These are phyloP conservation scores for Artibeus lituratus DNA, from an alignment of 2,797 vertebrate genomes.

Conservation along the genomic window DNA sequence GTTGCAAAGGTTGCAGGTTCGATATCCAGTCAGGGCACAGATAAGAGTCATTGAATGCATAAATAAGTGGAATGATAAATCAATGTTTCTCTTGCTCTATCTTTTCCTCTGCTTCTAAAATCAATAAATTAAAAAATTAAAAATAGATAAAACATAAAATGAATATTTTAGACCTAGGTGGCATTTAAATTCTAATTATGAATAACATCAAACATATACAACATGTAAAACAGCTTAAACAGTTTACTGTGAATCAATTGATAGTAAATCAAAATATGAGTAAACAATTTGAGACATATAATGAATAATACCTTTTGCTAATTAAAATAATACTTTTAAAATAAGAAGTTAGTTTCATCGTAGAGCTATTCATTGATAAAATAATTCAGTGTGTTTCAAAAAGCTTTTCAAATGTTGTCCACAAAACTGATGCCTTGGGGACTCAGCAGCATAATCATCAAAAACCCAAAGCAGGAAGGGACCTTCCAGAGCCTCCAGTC, in stretches of 20 bases:
- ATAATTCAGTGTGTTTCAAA: not conserved
- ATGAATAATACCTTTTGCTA: not conserved
- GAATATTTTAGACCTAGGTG: not conserved
- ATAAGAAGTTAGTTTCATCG: not conserved
- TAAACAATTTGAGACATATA: not conserved
- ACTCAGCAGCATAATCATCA: not conserved
- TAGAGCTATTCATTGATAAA: not conserved
- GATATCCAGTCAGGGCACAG: not conserved
- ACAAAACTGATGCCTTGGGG: not conserved
- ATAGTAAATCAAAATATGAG: not conserved
- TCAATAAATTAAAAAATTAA: not conserved
- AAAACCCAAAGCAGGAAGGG: not conserved
- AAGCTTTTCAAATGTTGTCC: not conserved
- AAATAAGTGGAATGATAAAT: not conserved
- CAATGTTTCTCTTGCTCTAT: not conserved
- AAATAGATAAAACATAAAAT: not conserved
- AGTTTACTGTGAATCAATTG: not conserved
- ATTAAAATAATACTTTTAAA: not conserved
- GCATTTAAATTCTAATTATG: not conserved
- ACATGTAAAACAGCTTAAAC: not conserved
- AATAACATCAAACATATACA: not conserved
- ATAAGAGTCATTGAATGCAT: not conserved
- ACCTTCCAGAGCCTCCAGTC: not conserved
- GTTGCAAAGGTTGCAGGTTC: not conserved
- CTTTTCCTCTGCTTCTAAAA: not conserved